Percentiles rank a stretch among this genome's conserved stretches.
Conservation (phyloP, 2,888 invertebrate species). For the Volucella zonaria region DNA sequence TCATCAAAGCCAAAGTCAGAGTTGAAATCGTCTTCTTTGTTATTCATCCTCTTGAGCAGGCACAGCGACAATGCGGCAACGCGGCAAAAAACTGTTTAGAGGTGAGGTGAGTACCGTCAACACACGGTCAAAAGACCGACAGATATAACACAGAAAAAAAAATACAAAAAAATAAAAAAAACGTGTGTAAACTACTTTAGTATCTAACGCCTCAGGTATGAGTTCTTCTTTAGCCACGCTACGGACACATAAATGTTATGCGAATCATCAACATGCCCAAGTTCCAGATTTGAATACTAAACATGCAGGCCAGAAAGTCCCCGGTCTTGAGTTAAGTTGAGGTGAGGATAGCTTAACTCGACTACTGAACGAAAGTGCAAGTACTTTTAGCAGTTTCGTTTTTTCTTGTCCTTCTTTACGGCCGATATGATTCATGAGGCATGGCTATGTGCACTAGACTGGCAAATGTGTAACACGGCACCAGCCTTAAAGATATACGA, state of each 20-base stretch:
- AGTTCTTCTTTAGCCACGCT: conserved; percentile 35
- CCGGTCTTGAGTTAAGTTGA: background rate
- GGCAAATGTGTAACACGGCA: conserved; percentile 58
- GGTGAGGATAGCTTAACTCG: conserved; percentile 19
- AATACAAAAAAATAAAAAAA: conserved; percentile 12
- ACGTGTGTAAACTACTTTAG: conserved; percentile 71
- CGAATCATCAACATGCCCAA: conserved; percentile 33
- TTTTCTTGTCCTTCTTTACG: conserved; percentile 35
- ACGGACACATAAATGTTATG: conserved; percentile 7
- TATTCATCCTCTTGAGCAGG: conserved; percentile 61
- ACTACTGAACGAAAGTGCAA: conserved; percentile 71
- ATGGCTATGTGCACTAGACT: conserved; percentile 52
- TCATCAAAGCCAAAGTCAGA: no score
- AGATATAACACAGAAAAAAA: no score
- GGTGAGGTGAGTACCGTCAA: conserved; percentile 3
- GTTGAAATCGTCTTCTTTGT: conserved; percentile 49
- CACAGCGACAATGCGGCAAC: conserved; percentile 17
- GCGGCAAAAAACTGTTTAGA: conserved; percentile 23
- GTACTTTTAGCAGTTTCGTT: conserved; percentile 59
- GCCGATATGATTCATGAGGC: conserved; percentile 60
- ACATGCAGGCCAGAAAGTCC: conserved; percentile 24
- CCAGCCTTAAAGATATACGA: background rate
- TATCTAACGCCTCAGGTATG: conserved; percentile 55
- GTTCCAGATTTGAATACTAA: conserved; percentile 65
- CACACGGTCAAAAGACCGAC: background rate